These are phyloP conservation scores for Arvicanthis niloticus DNA, from an alignment of 2,113 vertebrate species.

Conservation along the genomic window DNA sequence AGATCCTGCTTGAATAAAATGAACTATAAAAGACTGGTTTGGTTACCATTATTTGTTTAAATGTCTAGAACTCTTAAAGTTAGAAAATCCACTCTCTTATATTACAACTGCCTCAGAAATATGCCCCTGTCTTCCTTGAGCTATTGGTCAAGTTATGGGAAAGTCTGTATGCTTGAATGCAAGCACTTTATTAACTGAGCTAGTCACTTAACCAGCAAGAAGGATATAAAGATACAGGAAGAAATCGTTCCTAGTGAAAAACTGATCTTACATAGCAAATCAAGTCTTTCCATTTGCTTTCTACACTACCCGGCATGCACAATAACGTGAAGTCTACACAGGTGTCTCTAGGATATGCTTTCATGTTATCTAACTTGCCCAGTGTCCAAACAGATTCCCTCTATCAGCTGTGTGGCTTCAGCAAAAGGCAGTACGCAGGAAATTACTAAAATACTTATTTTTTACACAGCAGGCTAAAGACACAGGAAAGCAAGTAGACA, in stretches of 20 bases:
- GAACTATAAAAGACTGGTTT: not conserved
- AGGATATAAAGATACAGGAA: not conserved
- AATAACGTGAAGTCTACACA: too few relatives aligned
- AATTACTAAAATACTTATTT: not conserved
- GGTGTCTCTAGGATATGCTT: too few relatives aligned
- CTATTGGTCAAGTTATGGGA: not conserved
- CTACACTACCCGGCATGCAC: not conserved
- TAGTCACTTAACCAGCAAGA: not conserved
- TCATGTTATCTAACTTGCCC: not conserved
- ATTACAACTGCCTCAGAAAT: not conserved
- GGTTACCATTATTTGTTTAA: not conserved
- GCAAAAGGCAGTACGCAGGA: not conserved
- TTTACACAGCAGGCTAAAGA: not conserved
- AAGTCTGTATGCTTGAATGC: not conserved
- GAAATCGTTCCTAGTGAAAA: not conserved
- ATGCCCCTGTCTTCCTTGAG: not conserved
- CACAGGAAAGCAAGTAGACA: not conserved
- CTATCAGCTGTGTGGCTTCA: not conserved
- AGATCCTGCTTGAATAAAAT: not conserved
- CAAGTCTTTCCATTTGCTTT: not conserved
- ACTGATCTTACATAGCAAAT: not conserved
- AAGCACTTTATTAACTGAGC: not conserved
- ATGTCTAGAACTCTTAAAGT: not conserved
- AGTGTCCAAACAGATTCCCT: not conserved
- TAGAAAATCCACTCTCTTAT: not conserved